These are phyloP conservation scores for Condylura cristata DNA, from an alignment of 2,113 vertebrate genomes.

Conservation along the genomic window DNA sequence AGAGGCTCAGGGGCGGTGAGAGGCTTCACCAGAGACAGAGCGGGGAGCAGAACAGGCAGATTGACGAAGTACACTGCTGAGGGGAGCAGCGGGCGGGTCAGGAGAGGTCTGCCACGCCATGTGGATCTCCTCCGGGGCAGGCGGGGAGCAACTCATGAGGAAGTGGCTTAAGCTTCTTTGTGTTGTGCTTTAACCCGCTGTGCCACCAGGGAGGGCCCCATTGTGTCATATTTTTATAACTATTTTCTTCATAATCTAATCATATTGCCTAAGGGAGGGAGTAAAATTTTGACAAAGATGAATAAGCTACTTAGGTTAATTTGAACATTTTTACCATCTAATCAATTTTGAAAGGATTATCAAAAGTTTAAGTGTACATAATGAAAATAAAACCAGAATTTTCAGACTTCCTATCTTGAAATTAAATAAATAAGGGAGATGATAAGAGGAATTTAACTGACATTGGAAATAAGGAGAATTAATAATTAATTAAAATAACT, in stretches of 20 bases:
- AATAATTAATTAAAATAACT: no score
- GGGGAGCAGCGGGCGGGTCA: no score
- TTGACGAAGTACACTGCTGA: no score
- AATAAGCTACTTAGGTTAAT: not conserved
- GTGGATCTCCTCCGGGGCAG: no score
- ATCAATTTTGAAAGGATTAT: not conserved
- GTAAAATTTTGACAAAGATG: not conserved
- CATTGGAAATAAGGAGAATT: not conserved
- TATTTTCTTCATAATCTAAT: not conserved
- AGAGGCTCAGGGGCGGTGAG: no score
- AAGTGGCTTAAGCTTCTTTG: no score
- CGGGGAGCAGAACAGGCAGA: no score
- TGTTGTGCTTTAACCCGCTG: no score
- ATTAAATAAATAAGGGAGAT: not conserved
- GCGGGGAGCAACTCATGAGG: no score
- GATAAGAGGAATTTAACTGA: not conserved
- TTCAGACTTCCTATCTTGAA: not conserved
- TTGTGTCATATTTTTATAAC: not conserved
- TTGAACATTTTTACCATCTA: not conserved
- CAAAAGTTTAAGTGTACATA: not conserved
- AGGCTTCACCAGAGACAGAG: no score
- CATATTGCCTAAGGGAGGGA: not conserved
- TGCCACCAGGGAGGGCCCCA: no score
- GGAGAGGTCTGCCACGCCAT: no score
- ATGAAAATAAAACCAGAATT: not conserved